Percentiles rank a stretch among this genome's conserved stretches.
phyloP scores from a whole-genome alignment of 2,113 vertebrate genomes.

The Tautogolabrus adspersus region DNA sequence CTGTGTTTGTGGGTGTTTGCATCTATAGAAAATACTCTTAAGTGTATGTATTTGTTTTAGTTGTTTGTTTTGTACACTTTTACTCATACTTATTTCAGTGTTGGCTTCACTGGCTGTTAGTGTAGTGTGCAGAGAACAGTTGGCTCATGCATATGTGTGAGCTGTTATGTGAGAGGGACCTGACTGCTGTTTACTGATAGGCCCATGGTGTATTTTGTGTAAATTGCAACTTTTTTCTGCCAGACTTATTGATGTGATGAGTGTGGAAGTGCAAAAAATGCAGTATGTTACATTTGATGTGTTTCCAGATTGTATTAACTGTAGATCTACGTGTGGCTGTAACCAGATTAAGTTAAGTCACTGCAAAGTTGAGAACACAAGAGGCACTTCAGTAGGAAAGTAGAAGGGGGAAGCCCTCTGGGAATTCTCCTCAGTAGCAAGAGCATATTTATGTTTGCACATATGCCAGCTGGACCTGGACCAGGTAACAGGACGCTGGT shows the following conservation, averaged over 20 bases:
- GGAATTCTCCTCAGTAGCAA: background rate
- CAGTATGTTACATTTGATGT: background rate
- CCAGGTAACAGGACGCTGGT: conserved; percentile 31
- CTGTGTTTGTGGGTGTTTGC: background rate
- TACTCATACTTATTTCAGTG: background rate
- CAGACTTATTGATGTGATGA: background rate
- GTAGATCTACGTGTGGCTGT: background rate
- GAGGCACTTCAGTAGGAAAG: background rate
- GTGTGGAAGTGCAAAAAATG: background rate
- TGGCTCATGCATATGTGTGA: conserved; percentile 23
- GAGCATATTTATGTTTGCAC: conserved; percentile 12
- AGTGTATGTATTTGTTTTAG: background rate
- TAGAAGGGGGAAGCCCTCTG: conserved; percentile 8
- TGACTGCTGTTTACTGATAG: conserved; percentile 16
- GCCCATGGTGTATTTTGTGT: conserved; percentile 7
- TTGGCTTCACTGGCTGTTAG: background rate
- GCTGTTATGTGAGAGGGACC: conserved; percentile 10
- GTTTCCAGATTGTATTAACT: conserved; percentile 12
- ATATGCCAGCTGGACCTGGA: conserved; percentile 37
- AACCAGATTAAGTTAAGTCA: background rate
- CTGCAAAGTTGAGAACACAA: background rate
- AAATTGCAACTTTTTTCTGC: background rate
- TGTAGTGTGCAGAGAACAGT: background rate
- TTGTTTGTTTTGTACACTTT: background rate
- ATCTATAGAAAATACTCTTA: background rate